Conservation (phyloP, 2,797 vertebrate species). For the Hemibagrus guttatus region DNA sequence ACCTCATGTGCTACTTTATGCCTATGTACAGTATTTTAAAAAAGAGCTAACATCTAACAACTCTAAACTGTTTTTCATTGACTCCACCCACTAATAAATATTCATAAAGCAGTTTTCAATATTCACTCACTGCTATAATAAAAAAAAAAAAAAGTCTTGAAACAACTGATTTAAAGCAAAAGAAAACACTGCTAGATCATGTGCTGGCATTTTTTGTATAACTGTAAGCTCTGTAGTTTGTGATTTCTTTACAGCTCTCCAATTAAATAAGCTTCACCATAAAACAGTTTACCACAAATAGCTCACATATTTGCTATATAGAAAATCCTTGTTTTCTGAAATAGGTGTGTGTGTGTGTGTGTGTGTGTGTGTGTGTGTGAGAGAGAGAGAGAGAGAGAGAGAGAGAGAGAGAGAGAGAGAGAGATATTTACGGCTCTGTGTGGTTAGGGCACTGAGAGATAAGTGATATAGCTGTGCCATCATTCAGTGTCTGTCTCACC, state of each 20-base stretch:
- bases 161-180: neutral
- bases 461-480: conserved; percentile 50
- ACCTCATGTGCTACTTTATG: neutral
- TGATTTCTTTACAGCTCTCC: too few relatives aligned
- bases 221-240: too few relatives aligned
- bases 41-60: too few relatives aligned
- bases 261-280: neutral
- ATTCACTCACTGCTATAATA: neutral
- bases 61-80: neutral
- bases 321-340: neutral
- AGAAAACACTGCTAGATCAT: neutral
- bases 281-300: neutral
- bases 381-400: neutral
- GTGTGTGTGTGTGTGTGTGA: too few relatives aligned
- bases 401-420: neutral
- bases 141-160: neutral
- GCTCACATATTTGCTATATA: conserved; percentile 10
- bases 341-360: neutral
- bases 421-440: conserved; percentile 6
- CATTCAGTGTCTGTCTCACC: conserved; percentile 47
- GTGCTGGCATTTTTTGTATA: neutral
- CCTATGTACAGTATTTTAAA: too few relatives aligned
- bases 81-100: neutral
- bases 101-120: neutral
- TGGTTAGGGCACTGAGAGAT: conserved; percentile 44